Conservation (phyloP, 2,113 vertebrate species). For the Melospiza georgiana region DNA sequence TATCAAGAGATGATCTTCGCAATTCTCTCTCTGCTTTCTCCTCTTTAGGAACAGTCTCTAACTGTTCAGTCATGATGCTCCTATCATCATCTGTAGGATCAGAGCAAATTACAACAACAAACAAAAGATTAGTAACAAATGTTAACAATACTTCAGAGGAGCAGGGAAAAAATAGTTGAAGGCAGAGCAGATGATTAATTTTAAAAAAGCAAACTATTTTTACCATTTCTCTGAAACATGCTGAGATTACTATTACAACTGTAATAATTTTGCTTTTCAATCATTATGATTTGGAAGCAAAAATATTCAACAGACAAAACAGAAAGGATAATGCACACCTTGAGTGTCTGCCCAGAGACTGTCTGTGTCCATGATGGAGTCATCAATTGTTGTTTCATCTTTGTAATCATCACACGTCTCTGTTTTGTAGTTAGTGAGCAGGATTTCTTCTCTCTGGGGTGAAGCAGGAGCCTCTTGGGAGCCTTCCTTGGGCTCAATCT, state of each 20-base stretch:
- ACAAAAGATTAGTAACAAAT: slow-evolving; percentile 71
- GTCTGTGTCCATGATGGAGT: slow-evolving; percentile 95
- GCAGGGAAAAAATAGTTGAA: slow-evolving; percentile 42
- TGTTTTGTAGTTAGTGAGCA: slow-evolving; percentile 83
- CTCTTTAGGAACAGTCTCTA: slow-evolving; percentile 88
- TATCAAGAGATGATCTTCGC: slow-evolving; percentile 85
- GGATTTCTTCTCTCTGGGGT: slow-evolving; percentile 75
- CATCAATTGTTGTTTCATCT: slow-evolving; percentile 97
- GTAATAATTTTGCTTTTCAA: slow-evolving; percentile 25
- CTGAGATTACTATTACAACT: slow-evolving; percentile 15
- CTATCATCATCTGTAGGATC: slow-evolving; percentile 92
- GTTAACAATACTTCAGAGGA: slow-evolving; percentile 26
- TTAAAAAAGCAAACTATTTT: slow-evolving; percentile 19
- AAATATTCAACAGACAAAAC: slow-evolving; percentile 54
- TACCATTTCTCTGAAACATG: slow-evolving; percentile 40
- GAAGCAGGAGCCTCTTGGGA: slow-evolving; percentile 80
- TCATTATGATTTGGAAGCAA: slow-evolving; percentile 54
- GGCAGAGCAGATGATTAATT: slow-evolving; percentile 7
- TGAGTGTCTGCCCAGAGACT: slow-evolving; percentile 98
- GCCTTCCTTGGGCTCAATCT: slow-evolving; percentile 81
- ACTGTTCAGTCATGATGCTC: slow-evolving; percentile 93
- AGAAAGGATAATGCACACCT: slow-evolving; percentile 85
- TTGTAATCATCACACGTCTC: slow-evolving; percentile 92
- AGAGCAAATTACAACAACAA: slow-evolving; percentile 80
- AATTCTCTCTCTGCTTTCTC: slow-evolving; percentile 82